Evolutionary conservation across 2,888 invertebrate species (phyloP).

Genomic region (Antheraea yamamai): DNA sequence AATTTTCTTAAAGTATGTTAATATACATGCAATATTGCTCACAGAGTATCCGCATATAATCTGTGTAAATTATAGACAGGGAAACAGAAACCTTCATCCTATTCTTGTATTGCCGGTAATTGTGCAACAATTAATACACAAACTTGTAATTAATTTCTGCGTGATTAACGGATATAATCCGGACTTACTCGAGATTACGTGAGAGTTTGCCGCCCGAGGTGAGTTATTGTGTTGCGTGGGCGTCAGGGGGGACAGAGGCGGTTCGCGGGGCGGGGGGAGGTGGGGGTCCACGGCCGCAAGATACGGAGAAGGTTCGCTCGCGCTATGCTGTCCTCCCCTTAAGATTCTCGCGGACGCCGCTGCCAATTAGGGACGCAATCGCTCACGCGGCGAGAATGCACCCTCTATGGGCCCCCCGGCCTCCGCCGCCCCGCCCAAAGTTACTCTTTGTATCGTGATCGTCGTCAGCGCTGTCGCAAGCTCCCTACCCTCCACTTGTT

Average conservation of each 20-base stretch:
- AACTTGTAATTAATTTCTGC: conserved; percentile 82
- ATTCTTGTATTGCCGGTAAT: conserved; percentile 72
- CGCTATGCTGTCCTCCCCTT: conserved; percentile 77
- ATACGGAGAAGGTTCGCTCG: conserved; percentile 70
- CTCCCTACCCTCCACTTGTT: conserved; percentile 65
- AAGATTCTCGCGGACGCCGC: conserved; percentile 83
- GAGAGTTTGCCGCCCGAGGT: conserved; percentile 68
- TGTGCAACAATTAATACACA: conserved; percentile 79
- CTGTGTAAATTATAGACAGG: background rate
- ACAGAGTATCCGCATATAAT: too few species aligned
- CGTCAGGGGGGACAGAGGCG: conserved; percentile 47
- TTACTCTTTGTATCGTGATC: conserved; percentile 67
- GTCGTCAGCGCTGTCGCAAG: conserved; percentile 51
- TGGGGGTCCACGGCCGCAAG: conserved; percentile 70
- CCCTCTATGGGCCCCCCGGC: conserved; percentile 36
- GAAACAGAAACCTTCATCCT: conserved; percentile 33
- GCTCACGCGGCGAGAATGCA: conserved; percentile 74
- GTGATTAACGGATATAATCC: conserved; percentile 81
- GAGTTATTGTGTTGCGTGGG: conserved; percentile 74
- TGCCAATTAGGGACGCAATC: conserved; percentile 83
- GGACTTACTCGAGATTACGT: conserved; percentile 79
- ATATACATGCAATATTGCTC: too few species aligned
- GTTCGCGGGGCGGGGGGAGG: conserved; percentile 35
- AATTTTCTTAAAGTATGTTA: too few species aligned
- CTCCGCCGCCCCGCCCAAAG: conserved; percentile 50